A percentile compares a stretch with the other conserved stretches of the same genome.
Conservation (phyloP, 1,140 invertebrate genomes). For the Apocrypta bakeri region DNA sequence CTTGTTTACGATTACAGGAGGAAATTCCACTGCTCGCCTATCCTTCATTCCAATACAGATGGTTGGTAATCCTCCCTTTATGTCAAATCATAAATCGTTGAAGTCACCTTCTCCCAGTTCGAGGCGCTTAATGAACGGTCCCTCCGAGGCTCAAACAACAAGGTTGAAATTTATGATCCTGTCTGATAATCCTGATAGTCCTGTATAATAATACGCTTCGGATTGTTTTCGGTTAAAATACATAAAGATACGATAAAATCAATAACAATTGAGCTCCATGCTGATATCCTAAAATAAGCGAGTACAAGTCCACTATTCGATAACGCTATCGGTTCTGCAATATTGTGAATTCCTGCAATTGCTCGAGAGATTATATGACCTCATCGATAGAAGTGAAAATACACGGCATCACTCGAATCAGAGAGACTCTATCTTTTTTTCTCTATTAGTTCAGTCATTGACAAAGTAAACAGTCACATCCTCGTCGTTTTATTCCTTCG, state of each 20-base stretch:
- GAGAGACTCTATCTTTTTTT: slow-evolving; percentile 46
- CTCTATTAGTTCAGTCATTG: slow-evolving; percentile 62
- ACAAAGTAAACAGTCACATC: slow-evolving; percentile 21
- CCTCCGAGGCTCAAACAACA: background rate
- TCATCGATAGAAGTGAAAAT: background rate
- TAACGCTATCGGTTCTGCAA: too few species aligned
- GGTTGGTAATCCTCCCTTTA: background rate
- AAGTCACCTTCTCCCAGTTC: background rate
- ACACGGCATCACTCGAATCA: background rate
- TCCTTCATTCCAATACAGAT: background rate
- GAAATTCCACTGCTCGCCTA: background rate
- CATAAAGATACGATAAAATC: too few species aligned
- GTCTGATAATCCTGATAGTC: background rate
- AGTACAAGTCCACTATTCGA: too few species aligned
- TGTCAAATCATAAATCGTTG: background rate
- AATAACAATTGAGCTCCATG: too few species aligned
- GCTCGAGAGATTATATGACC: background rate
- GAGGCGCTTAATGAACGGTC: background rate
- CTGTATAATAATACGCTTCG: background rate
- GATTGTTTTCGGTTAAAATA: background rate
- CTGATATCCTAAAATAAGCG: too few species aligned
- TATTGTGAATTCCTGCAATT: too few species aligned
- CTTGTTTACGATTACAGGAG: background rate
- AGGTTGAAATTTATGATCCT: background rate
- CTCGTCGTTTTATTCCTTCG: slow-evolving; percentile 38